phyloP scores from a whole-genome alignment of 2,797 vertebrate species.

The Cephalopachus bancanus region DNA sequence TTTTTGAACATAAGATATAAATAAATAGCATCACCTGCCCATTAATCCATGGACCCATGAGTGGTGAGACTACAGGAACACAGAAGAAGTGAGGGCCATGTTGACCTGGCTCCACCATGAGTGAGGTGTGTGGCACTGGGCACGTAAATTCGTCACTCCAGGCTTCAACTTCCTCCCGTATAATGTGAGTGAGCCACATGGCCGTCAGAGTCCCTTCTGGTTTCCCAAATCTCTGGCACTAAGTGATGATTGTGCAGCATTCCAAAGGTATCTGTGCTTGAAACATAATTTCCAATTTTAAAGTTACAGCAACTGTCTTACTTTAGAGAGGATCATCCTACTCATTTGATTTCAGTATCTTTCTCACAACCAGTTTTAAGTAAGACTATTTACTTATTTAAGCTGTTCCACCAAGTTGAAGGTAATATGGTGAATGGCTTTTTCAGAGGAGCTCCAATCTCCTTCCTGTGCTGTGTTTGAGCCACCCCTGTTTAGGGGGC shows the following conservation, averaged over 20 bases:
- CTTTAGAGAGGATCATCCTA: background rate
- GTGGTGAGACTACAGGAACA: background rate
- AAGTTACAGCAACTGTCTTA: background rate
- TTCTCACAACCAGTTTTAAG: conserved; percentile 40
- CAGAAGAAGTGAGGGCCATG: background rate
- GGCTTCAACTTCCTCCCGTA: background rate
- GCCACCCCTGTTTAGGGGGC: background rate
- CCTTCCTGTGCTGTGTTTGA: background rate
- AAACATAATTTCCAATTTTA: conserved; percentile 17
- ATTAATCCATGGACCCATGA: background rate
- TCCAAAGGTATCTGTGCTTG: background rate
- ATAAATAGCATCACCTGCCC: background rate
- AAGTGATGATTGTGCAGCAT: background rate
- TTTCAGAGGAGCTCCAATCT: background rate
- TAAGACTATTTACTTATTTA: background rate
- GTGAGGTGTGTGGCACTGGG: background rate
- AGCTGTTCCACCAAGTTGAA: background rate
- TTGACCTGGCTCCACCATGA: background rate
- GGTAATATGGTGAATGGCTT: background rate
- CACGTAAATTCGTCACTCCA: background rate
- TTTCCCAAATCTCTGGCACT: background rate
- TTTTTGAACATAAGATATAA: background rate
- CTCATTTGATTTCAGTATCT: conserved; percentile 39
- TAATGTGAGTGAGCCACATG: background rate
- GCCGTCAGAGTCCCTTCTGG: background rate